Base-by-base conservation (phyloP, 2,888 invertebrate species). In the Frankliniella fusca region DNA sequence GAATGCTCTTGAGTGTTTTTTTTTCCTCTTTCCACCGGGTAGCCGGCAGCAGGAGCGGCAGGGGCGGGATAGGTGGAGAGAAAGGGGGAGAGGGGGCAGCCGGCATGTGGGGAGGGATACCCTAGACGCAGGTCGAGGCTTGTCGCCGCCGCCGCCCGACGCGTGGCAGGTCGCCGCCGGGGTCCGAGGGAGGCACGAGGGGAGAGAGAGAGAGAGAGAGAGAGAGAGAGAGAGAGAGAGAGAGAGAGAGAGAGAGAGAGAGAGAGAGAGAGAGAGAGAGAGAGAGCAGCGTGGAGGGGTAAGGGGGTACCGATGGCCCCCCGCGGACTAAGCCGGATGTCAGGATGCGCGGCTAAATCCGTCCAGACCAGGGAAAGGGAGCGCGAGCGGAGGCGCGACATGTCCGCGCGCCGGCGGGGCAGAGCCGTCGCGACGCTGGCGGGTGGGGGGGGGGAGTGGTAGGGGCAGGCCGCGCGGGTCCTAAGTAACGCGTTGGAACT, bases 321-420 rank as follows among this genome's bases (percentile, higher is more conserved):
- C 70, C 27, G 70, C 70, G 70, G 70, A 76, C 70, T 76, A 76
- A 76, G 70, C 70, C 70, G 70, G 70, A 76, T 76, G 70, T 76
- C 70, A 23, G 70, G 70, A 76, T 27, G 70, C 27, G 70, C 27
- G 70, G 70, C 70, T 76, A 76, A 76, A 76, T 76, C 70, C 70
- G 70, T 76, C 70, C 70, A 23, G 27, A 76, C 70, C 54, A 15
- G 54, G 54, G 54, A 20, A 38, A 15, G 54, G 15, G 70, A 11
- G 70, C 70, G n/a, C 70, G 70, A 76, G 5, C 70, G 70, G 20
- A 61, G 27, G 9, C 23, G 27, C 12, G 70, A 76, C 70, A 23
- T 76, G 70, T 76, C 70, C 27, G 27, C 70, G n/a, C 65, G 8
- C 8, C 65, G 10, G 65, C 23, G n/a, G 70, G 38, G 38, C 38